Evolutionary conservation across 2,797 vertebrate genomes (phyloP).

Genomic region (Lophura swinhoii): DNA sequence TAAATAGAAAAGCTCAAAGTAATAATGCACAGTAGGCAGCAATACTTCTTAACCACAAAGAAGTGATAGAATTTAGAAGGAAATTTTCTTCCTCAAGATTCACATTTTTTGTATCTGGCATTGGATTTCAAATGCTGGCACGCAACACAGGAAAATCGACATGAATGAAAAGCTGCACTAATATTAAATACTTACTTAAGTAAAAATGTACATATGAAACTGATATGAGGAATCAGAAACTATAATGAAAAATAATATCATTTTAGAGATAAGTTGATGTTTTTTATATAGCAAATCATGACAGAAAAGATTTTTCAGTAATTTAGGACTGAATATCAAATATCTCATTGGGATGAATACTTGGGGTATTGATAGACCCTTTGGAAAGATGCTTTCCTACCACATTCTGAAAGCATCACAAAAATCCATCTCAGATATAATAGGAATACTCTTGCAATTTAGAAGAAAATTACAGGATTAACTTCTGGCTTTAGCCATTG

Average conservation of each 20-base stretch:
- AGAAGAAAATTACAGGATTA: neutral
- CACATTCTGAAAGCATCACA: neutral
- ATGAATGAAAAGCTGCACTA: neutral
- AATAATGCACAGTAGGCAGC: neutral
- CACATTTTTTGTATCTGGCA: neutral
- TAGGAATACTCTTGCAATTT: neutral
- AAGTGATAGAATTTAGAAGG: neutral
- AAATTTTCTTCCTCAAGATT: neutral
- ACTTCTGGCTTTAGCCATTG: neutral
- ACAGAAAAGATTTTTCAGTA: neutral
- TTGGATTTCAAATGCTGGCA: neutral
- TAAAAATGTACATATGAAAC: neutral
- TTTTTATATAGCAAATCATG: neutral
- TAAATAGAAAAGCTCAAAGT: neutral
- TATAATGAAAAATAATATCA: neutral
- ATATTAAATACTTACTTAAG: neutral
- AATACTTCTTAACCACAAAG: neutral
- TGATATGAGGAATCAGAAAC: neutral
- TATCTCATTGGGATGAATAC: neutral
- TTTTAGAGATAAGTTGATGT: neutral
- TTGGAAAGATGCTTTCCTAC: neutral
- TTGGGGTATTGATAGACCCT: neutral
- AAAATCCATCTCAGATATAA: neutral
- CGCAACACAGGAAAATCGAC: neutral
- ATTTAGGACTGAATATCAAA: neutral